Base-by-base conservation (phyloP, 1,140 invertebrate species). In the Pachypeltis micranthus region DNA sequence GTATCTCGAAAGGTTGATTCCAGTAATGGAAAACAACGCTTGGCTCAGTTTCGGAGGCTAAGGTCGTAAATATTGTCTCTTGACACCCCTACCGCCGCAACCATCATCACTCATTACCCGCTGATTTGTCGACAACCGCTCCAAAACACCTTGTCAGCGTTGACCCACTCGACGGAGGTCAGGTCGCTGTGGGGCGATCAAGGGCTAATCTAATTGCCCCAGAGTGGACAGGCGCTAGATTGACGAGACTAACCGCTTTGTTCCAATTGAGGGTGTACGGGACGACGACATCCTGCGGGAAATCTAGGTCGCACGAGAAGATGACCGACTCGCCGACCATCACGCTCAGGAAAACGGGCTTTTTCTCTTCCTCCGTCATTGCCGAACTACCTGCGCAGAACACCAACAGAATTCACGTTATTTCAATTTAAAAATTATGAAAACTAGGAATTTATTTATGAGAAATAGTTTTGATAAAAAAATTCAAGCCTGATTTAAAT, bases 231-330 rank as follows among this genome's bases (percentile, higher is more conserved):
- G n/a, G n/a, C n/a, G n/a, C n/a, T n/a, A n/a, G n/a, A n/a, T n/a
- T n/a, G n/a, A n/a, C n/a, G n/a, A n/a, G 16, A 81, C 83, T 86
- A 78, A 93, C 91, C 70, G 90, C 86, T 77, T 91, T 93, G 72
- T 88, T 89, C 91, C 91, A 96, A 72, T 90, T 84, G 27, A 96
- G 81, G 67, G 90, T 84, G 74, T 95, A 94, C 16, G 91, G 90
- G 69, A 93, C 91, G 63, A 85, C 83, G 67, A 86, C 85, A 67
- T 85, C 85, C 70, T 91, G 88, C 12, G 91, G 92, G 75, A 92
- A 94, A 73, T 93, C 87, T 66, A 96, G 82, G 70, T 87, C 85
- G 76, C 93, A 96, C 78, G 91, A 87, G 74, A 96, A 87, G 63
- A 93, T 84, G 44, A 86, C 87, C 72, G 86, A 85, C 64, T 91